These are phyloP conservation scores for Apotomis turbidana DNA, from an alignment of 2,888 invertebrate genomes.

Conservation along the genomic window DNA sequence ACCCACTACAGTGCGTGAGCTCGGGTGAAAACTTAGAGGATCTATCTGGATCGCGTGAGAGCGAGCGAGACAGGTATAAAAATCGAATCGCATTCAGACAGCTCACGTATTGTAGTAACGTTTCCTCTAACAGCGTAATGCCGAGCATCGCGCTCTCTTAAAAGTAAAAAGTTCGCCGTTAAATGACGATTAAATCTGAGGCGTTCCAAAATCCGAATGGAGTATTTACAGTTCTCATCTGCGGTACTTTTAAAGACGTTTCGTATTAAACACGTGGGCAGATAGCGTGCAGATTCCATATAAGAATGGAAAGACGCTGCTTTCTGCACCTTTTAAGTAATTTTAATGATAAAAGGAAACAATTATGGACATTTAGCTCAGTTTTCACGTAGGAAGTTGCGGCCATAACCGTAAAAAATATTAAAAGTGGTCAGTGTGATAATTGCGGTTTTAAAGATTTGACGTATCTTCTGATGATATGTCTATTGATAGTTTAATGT, in stretches of 20 bases:
- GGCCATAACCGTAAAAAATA: conserved; percentile 8
- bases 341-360: conserved; percentile 28
- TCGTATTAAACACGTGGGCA: conserved; percentile 6
- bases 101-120: too few relatives aligned
- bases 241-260: background rate
- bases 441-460: conserved; percentile 12
- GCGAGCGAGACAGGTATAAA: too few relatives aligned
- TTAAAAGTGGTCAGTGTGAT: background rate
- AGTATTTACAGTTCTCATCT: background rate
- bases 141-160: background rate
- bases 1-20: too few relatives aligned
- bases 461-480: background rate
- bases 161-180: background rate
- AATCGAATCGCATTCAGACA: too few relatives aligned
- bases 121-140: too few relatives aligned
- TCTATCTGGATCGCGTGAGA: too few relatives aligned
- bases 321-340: conserved; percentile 30
- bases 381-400: conserved; percentile 16
- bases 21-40: too few relatives aligned
- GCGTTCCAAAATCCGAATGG: background rate
- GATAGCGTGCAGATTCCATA: conserved; percentile 24
- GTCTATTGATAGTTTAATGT: conserved; percentile 1
- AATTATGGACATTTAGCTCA: conserved; percentile 16
- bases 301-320: conserved; percentile 11
- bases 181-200: background rate